phyloP scores from a whole-genome alignment of 2,113 vertebrate species.

The Dipodomys merriami region DNA sequence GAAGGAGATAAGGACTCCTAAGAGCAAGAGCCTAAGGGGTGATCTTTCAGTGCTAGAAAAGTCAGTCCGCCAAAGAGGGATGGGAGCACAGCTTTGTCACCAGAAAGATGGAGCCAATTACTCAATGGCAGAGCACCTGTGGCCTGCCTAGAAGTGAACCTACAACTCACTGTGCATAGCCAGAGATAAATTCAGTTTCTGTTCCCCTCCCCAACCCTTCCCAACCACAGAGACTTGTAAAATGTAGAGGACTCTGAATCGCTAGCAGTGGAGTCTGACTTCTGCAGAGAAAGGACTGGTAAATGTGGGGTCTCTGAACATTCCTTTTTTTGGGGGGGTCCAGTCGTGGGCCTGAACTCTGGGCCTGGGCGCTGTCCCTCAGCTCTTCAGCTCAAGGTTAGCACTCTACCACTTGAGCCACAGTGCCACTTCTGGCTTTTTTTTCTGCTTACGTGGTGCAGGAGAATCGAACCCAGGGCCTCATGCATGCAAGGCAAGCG shows the following conservation, averaged over 20 bases:
- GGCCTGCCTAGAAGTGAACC: background rate
- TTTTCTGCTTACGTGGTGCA: no score
- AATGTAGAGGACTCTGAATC: background rate
- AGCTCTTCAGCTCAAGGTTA: no score
- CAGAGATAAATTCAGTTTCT: background rate
- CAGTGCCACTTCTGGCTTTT: no score
- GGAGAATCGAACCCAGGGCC: no score
- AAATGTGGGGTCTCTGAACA: no score
- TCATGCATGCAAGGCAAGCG: no score
- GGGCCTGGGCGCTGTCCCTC: no score
- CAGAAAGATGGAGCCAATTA: background rate
- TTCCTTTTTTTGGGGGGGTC: background rate
- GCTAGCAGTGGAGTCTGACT: background rate
- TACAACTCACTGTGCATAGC: background rate
- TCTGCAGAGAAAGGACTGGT: background rate
- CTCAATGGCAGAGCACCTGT: background rate
- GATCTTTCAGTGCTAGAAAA: background rate
- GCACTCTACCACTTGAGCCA: no score
- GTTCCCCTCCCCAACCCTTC: background rate
- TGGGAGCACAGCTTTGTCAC: background rate
- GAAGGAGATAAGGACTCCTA: background rate
- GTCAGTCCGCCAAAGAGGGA: background rate
- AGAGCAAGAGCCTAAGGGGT: background rate
- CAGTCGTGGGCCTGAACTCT: no score
- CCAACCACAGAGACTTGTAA: background rate